phyloP scores from a whole-genome alignment of 2,113 vertebrate species.

The Anser cygnoides region DNA sequence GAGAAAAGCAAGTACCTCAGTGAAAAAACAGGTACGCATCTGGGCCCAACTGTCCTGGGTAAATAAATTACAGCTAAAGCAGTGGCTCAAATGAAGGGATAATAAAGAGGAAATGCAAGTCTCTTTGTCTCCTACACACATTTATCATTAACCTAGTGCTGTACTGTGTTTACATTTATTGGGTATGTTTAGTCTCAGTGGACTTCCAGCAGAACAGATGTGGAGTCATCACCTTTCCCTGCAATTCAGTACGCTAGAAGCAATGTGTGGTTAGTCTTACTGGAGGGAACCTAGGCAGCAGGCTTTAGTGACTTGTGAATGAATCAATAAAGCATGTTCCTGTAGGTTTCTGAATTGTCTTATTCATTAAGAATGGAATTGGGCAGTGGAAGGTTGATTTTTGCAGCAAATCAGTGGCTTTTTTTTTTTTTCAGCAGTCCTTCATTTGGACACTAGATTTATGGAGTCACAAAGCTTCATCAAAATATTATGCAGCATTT shows the following conservation, averaged over 20 bases:
- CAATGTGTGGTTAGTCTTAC: background rate
- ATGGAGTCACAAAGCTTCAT: background rate
- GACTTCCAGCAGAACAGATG: conserved; percentile 47
- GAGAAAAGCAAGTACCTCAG: background rate
- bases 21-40: background rate
- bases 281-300: background rate
- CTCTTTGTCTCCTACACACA: conserved; percentile 12
- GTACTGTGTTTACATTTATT: conserved; percentile 26
- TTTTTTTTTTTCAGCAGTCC: background rate
- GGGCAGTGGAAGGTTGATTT: conserved; percentile 29
- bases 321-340: conserved; percentile 63
- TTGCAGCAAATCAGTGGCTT: background rate
- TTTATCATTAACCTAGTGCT: conserved; percentile 26
- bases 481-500: background rate
- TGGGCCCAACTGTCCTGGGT: background rate
- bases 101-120: conserved; percentile 39
- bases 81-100: background rate
- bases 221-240: background rate
- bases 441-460: background rate
- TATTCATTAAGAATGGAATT: conserved; percentile 44
- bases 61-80: conserved; percentile 23
- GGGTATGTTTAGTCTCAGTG: background rate
- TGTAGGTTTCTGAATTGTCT: conserved; percentile 38
- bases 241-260: background rate
- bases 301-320: conserved; percentile 31